Base-by-base conservation (phyloP, 2,888 invertebrate genomes). In the Mystacides longicornis region DNA sequence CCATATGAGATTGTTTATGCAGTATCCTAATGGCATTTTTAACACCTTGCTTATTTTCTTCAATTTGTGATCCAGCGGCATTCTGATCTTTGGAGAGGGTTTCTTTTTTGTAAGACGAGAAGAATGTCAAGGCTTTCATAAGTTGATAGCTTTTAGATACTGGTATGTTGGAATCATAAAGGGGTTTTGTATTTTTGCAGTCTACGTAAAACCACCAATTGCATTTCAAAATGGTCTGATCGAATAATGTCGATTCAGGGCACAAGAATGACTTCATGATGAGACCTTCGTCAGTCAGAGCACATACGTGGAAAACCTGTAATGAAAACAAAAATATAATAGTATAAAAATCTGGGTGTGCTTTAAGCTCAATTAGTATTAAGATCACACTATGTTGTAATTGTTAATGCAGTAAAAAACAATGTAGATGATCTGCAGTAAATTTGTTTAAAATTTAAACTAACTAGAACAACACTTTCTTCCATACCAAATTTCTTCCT, bases 131-230 rank as follows among this genome's bases (percentile, higher is more conserved):
- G 0, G 91, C 91, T 69, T 91, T 91, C 89, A 93, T 92, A 3
- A 93, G 77, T 69, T 93, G 92, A 69, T 92, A 93, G 69, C 91
- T 92, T 72, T 93, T 92, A 23, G 92, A 92, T 51, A 93, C 86
- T 0, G 92, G 92, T 60, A 92, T 89, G 68, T 93, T 94, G 14
- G 92, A 90, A 65, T 92, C 91, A 69, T 92, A 93, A 22, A 91
- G 75, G 61, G 81, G 82, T 64, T 81, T 83, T 20, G 91, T 89
- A 54, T 83, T 81, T 69, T 88, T 87, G 71, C 93, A 93, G 68
- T 93, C 92, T 0, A 93, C 92, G 69, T 92, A 93, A 75, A 93
- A 91, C 90, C 91, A 93, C 92, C 92, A 93, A 70, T 93, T 93
- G 71, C 93, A 93, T 68, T 92, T 92, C 3, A 93, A 78, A 60